These are phyloP conservation scores for Centrocercus urophasianus DNA, from an alignment of 2,113 vertebrate genomes.

Conservation along the genomic window DNA sequence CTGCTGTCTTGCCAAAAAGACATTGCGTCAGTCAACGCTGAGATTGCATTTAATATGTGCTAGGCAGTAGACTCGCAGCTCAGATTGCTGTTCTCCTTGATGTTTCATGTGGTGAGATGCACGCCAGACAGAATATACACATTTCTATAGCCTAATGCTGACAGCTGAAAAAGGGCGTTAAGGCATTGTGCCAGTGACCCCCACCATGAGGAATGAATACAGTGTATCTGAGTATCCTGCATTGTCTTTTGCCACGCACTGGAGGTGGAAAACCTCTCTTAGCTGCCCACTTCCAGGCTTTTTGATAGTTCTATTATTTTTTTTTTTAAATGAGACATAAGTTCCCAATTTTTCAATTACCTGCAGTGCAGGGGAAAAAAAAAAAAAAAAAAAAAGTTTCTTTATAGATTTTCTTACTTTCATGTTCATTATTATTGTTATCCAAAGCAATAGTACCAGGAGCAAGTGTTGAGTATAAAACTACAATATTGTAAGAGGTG, in stretches of 20 bases:
- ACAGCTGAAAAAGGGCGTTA: neutral
- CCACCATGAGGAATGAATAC: neutral
- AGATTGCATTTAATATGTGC: neutral
- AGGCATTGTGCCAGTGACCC: neutral
- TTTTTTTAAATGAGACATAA: neutral
- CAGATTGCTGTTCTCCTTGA: neutral
- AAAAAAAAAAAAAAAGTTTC: neutral
- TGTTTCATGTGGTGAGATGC: neutral
- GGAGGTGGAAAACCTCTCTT: neutral
- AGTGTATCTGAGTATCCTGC: neutral
- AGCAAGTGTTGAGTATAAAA: neutral
- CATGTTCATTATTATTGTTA: neutral
- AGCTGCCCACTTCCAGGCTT: neutral
- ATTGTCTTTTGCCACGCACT: rapidly evolving
- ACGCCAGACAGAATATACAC: neutral
- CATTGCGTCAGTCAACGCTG: neutral
- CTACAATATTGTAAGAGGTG: neutral
- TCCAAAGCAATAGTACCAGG: neutral
- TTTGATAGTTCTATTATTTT: neutral
- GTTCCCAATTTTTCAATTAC: neutral
- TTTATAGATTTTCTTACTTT: neutral
- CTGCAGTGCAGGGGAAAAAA: neutral
- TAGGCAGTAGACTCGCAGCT: neutral
- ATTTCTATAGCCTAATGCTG: neutral
- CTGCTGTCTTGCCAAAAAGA: neutral